phyloP scores from a whole-genome alignment of 1,140 invertebrate species.

The Drosophila nigrodunni region DNA sequence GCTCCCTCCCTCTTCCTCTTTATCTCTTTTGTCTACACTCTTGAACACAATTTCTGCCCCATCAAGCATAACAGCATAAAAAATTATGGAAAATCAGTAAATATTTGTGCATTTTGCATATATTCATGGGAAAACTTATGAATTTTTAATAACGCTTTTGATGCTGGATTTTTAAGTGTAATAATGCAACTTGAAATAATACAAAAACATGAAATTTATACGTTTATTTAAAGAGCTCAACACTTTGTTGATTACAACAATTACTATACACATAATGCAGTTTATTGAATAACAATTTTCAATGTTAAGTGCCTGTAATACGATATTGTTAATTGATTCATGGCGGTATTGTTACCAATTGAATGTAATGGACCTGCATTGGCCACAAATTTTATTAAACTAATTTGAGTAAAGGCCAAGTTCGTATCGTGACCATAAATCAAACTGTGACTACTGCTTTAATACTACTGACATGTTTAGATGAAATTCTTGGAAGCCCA shows the following conservation, averaged over 20 bases:
- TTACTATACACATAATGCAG: conserved; percentile 2
- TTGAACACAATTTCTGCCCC: neutral
- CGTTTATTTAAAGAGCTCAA: conserved; percentile 5
- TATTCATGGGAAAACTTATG: conserved; percentile 48
- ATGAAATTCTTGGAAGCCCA: neutral
- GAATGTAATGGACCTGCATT: too few species aligned
- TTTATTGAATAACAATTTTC: conserved; percentile 2
- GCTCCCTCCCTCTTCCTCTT: neutral
- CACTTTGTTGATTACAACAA: conserved; percentile 2
- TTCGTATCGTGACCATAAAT: too few species aligned
- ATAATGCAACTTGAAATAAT: conserved; percentile 25
- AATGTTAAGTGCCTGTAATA: conserved; percentile 3
- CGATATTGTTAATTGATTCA: conserved; percentile 1
- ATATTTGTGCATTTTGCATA: conserved; percentile 45
- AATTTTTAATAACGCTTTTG: conserved; percentile 63
- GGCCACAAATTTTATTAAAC: too few species aligned
- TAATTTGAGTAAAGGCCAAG: too few species aligned
- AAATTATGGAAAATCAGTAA: conserved; percentile 19
- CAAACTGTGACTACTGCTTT: too few species aligned
- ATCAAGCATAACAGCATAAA: conserved; percentile 28
- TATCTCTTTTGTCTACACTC: too few species aligned
- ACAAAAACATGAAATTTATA: neutral
- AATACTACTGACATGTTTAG: too few species aligned
- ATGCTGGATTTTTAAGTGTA: conserved; percentile 44
- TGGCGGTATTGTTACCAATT: neutral